Base-by-base conservation (phyloP, 2,797 vertebrate species). In the Lacerta viridis region DNA sequence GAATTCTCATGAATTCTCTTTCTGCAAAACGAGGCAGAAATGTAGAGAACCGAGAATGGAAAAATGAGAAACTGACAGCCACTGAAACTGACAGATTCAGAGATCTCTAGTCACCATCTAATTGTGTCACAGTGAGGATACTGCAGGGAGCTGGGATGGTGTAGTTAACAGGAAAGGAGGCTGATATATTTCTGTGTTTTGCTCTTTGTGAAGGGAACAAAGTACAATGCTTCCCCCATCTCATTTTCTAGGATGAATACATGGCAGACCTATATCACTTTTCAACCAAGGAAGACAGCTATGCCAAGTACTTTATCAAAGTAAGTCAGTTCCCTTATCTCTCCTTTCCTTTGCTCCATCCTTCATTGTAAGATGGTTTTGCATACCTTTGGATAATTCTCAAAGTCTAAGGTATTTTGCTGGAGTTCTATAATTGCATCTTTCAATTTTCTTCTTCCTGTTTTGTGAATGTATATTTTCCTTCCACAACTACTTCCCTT, bases 211-310 rank as follows among this genome's bases (percentile, higher is more conserved):
- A 86, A 10, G 33, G 43, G 43, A n/a, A 50, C 18, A 77, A 86
- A 39, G n/a, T 55, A 88, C 68, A 50, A 66, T 88, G 1, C 90
- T 87, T 29, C 33, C n/a, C 86, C 29, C 84, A 39, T 78, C 15
- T 94, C 76, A 88, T 79, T 88, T 90, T 91, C 64, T 80, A 99
- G 99, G 98, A 99, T 7, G 98, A 98, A 93, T 99, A 99, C 94
- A 98, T 99, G 93, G 98, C 98, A 29, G 99, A 99, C 91, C 97
- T 99, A 4, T 99, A 99, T 93, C 98, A 98, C 95, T 99, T 99
- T 93, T 97, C 97, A 84, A 98, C 98, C 80, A 99, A 99, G 94
- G 99, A 99, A 92, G 98, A 98, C 17, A 97, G 97, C 50, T 99
- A 99, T 0, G 98, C 98, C 83, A 98, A 97, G 93, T 98, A 98